Base-by-base conservation (phyloP, 2,797 vertebrate species). In the Gymnodraco acuticeps region DNA sequence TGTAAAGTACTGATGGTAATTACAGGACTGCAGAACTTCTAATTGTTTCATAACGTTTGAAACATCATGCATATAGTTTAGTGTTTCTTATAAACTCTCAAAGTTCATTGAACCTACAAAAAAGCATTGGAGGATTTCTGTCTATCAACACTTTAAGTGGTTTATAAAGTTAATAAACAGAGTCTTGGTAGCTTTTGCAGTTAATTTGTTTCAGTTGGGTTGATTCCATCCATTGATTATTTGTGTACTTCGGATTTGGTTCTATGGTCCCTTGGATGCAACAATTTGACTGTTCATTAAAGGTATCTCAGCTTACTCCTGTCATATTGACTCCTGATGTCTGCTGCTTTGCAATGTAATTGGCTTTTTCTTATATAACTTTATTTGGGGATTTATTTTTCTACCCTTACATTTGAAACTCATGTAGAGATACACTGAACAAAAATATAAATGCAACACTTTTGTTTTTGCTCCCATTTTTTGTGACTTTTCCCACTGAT, bases 181-280 rank as follows among this genome's bases (percentile, higher is more conserved):
- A 84, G 55, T 84, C 70, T 76, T 77, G 85, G 80, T 87, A 76
- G 85, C 77, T 88, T 81, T 70, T 78, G 73, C 85, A 93, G 88
- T 93, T 95, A 88, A 95, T 95, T 95, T 95, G 84, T 87, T 96
- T 95, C 88, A 92, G 79, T 75, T 73, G 81, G 95, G 89, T 94
- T 87, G 54, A 83, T 96, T 95, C 91, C 60, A 81, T 93, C 73
- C 82, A 96, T 95, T 94, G 94, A 95, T 95, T 96, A 96, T 94
- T 94, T 67, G 94, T 94, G 84, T 38, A 38, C 33, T 92, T 46
- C 84, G 84, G 73, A 80, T 87, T 84, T 85, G 53, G 77, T 91
- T 93, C 74, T 58, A 67, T 88, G 72, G 47, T 93, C 68, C 77
- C 77, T 64, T 63, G 87, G 76, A 88, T 94, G 92, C 87, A 93